phyloP scores from a whole-genome alignment of 1,140 invertebrate species.

The Steinernema feltiae region DNA sequence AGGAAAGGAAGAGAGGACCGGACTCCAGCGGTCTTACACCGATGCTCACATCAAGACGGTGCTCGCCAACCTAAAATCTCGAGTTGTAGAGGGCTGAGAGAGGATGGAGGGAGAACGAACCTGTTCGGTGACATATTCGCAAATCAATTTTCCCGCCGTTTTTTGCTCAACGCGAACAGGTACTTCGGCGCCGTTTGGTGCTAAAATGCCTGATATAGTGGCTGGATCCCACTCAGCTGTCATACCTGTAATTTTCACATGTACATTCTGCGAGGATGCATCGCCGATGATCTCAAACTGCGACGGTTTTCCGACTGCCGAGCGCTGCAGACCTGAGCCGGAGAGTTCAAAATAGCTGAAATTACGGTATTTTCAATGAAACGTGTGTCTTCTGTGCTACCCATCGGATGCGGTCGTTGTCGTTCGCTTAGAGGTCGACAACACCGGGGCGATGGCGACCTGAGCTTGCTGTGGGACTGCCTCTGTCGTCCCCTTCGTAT shows the following conservation, averaged over 20 bases:
- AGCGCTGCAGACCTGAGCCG: conserved; percentile 77
- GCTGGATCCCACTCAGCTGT: not conserved
- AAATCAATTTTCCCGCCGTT: conserved; percentile 31
- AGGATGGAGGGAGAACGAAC: conserved; percentile 18
- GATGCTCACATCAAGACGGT: conserved; percentile 74
- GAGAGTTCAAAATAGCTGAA: conserved; percentile 64
- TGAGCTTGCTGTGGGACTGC: not conserved
- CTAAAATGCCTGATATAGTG: conserved; percentile 18
- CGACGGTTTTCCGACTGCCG: conserved; percentile 75
- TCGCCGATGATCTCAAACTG: conserved; percentile 71
- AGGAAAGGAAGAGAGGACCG: conserved; percentile 58
- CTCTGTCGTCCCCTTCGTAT: conserved; percentile 26
- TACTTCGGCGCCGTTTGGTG: conserved; percentile 24
- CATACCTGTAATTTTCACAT: conserved; percentile 31
- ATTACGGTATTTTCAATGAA: not conserved
- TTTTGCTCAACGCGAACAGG: conserved; percentile 26
- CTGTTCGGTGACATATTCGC: conserved; percentile 34
- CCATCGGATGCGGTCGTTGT: not conserved
- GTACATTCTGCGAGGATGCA: conserved; percentile 38
- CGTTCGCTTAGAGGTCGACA: not conserved
- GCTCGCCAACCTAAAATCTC: conserved; percentile 79
- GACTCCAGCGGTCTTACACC: conserved; percentile 84
- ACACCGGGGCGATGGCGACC: not conserved
- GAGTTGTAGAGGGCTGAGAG: not conserved
- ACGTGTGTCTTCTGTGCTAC: not conserved